These are phyloP conservation scores for Paraescarpia echinospica DNA, from an alignment of 1,140 invertebrate species.

Conservation along the genomic window DNA sequence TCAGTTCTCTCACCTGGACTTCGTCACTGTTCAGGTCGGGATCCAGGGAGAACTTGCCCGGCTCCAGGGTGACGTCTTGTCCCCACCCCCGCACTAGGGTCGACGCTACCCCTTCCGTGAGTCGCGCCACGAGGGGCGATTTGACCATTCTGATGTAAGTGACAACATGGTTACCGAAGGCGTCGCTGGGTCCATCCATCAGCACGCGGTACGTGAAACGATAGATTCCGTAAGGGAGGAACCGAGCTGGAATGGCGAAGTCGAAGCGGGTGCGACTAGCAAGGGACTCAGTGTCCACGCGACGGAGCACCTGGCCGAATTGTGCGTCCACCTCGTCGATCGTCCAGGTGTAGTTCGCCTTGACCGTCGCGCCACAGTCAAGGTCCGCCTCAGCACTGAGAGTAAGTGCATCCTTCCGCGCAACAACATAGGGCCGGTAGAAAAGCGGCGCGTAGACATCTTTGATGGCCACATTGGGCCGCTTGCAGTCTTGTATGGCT, in stretches of 20 bases:
- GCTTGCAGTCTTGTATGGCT: constrained; percentile 42
- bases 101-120: constrained; percentile 43
- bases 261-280: constrained; percentile 35
- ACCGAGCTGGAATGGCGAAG: constrained; percentile 39
- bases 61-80: constrained; percentile 39
- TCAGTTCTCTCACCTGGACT: constrained; percentile 28
- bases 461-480: constrained; percentile 49
- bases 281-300: constrained; percentile 31
- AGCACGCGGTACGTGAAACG: constrained; percentile 41
- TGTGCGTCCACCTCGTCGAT: constrained; percentile 34
- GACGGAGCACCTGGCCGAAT: constrained; percentile 26
- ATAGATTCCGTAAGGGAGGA: constrained; percentile 47
- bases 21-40: constrained; percentile 41
- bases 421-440: constrained; percentile 33
- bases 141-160: constrained; percentile 43
- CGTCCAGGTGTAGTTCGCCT: constrained; percentile 44
- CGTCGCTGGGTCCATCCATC: not conserved
- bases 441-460: constrained; percentile 35
- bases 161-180: constrained; percentile 18
- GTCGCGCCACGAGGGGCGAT: constrained; percentile 41
- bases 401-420: constrained; percentile 34
- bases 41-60: constrained; percentile 47
- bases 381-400: constrained; percentile 44
- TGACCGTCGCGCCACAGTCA: constrained; percentile 38
- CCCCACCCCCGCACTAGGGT: constrained; percentile 39